A percentile compares a stretch with the other conserved stretches of the same genome.
Evolutionary conservation across 2,888 invertebrate genomes (phyloP).

Genomic region (Sinohyriopsis cumingii): DNA sequence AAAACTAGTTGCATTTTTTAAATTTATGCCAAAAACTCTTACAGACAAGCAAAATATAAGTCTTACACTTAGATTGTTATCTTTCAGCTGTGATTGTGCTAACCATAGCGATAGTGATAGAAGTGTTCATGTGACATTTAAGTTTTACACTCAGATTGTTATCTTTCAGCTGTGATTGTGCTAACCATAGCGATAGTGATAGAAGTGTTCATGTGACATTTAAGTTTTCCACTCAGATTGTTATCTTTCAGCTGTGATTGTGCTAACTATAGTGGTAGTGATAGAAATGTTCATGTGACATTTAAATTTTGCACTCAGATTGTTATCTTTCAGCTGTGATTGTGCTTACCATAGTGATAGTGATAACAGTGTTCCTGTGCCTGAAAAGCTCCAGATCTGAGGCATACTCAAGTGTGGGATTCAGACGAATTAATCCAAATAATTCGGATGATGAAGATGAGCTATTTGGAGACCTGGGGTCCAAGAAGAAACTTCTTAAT

Average conservation of each 20-base stretch:
- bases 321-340: constrained; percentile 37
- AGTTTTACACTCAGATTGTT: constrained; percentile 18
- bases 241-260: constrained; percentile 26
- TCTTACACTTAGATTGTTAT: neutral
- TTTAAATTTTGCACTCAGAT: constrained; percentile 26
- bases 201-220: constrained; percentile 20
- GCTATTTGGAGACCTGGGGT: constrained; percentile 33
- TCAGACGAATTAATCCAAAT: constrained; percentile 45
- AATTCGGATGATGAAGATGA: constrained; percentile 48
- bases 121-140: constrained; percentile 16
- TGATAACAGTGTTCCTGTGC: constrained; percentile 49
- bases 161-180: constrained; percentile 23
- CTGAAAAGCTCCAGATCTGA: constrained; percentile 28
- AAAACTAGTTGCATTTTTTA: too few species aligned
- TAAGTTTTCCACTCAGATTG: constrained; percentile 18
- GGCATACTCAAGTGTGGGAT: constrained; percentile 46
- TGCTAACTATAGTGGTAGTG: constrained; percentile 26
- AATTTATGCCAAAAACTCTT: too few species aligned
- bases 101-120: constrained; percentile 30
- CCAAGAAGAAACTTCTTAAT: constrained; percentile 10
- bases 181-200: constrained; percentile 30
- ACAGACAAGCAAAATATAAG: neutral
- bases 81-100: constrained; percentile 27
- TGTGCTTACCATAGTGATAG: constrained; percentile 41
- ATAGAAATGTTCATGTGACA: constrained; percentile 42